Conservation (phyloP, 2,797 vertebrate genomes). For the Amblyraja radiata region DNA sequence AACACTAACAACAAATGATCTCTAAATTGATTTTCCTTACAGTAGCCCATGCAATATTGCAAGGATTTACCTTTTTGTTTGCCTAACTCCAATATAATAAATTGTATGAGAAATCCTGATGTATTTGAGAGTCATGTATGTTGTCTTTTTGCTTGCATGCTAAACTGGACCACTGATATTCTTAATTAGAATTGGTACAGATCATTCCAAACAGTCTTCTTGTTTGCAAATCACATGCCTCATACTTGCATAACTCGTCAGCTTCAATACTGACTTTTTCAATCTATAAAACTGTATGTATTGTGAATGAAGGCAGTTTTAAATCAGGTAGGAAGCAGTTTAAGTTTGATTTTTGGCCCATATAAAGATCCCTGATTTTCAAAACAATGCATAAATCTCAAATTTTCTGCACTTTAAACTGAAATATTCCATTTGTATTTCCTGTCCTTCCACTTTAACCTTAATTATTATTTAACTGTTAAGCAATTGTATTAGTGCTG, state of each 20-base stretch:
- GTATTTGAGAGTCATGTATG: background rate
- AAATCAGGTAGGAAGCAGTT: background rate
- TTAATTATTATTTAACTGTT: background rate
- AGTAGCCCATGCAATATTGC: background rate
- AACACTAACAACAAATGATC: background rate
- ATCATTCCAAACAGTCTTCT: background rate
- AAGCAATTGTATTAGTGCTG: background rate
- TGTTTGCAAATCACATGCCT: background rate
- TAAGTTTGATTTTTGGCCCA: background rate
- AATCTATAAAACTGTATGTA: background rate
- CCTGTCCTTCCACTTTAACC: background rate
- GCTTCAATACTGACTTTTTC: background rate
- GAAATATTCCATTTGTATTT: background rate
- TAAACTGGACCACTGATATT: background rate
- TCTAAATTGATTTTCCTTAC: background rate
- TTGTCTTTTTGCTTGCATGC: background rate
- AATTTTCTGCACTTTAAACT: background rate
- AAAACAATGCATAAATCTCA: background rate
- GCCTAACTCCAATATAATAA: background rate
- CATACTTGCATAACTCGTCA: background rate
- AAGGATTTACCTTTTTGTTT: background rate
- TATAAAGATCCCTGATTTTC: background rate
- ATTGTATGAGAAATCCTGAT: background rate
- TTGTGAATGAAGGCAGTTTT: background rate
- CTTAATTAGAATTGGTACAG: background rate